Conservation (phyloP, 1,140 invertebrate genomes). For the Tetraneura akinire region DNA sequence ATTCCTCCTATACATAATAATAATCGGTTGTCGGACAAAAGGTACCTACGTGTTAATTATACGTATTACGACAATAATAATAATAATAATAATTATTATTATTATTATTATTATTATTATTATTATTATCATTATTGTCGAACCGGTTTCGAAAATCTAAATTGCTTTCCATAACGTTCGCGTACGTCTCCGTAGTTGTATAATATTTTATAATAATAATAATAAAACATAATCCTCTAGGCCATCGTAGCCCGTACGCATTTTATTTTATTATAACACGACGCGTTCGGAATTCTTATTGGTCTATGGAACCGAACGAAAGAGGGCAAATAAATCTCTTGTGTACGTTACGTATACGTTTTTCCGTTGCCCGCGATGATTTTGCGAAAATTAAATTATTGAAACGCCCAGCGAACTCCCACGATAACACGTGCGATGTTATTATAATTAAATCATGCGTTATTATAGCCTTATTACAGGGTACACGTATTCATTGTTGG, state of each 20-base stretch:
- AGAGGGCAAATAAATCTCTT: not conserved
- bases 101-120: no score
- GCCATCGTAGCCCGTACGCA: not conserved
- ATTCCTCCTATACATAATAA: not conserved
- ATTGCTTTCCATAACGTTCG: constrained; percentile 46
- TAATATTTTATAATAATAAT: not conserved
- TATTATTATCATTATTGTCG: no score
- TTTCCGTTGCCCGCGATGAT: not conserved
- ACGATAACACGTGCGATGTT: no score
- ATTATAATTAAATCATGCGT: no score
- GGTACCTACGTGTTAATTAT: constrained; percentile 47
- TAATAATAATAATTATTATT: no score
- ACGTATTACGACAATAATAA: constrained; percentile 46
- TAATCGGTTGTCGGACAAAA: constrained; percentile 40
- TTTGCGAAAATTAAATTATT: no score
- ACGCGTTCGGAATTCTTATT: constrained; percentile 5
- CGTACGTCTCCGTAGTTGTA: not conserved
- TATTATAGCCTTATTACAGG: no score
- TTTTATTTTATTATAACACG: not conserved
- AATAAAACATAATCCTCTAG: not conserved
- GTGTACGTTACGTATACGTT: not conserved
- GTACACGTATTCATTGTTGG: no score
- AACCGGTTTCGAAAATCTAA: constrained; percentile 39
- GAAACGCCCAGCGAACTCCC: no score
- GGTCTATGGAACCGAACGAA: no score